phyloP scores from a whole-genome alignment of 2,888 invertebrate species.

The Cephus pygmeus region DNA sequence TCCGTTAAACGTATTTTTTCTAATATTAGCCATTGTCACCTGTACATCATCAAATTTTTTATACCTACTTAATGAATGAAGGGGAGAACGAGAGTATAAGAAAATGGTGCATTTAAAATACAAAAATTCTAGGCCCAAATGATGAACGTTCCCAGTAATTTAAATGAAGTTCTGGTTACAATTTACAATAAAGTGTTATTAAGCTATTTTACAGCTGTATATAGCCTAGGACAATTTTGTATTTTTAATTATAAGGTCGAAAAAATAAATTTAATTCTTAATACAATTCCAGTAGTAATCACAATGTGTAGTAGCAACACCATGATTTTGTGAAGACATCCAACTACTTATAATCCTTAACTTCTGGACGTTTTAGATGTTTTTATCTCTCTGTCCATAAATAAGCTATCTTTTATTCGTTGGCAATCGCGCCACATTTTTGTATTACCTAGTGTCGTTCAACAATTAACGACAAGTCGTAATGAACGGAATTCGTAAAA shows the following conservation, averaged over 20 bases:
- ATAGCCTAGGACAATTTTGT: slow-evolving; percentile 24
- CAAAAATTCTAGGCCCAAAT: not conserved
- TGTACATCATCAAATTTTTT: not conserved
- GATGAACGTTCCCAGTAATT: not conserved
- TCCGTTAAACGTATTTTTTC: not conserved
- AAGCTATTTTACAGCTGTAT: slow-evolving; percentile 17
- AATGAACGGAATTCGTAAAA: not conserved
- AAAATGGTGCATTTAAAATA: not conserved
- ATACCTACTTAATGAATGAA: not conserved
- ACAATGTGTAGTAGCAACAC: not conserved
- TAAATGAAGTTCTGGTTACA: not conserved
- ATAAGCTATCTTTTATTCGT: not conserved
- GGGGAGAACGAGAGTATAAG: not conserved
- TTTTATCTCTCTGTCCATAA: not conserved
- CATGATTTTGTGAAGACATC: not conserved
- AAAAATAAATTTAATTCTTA: slow-evolving; percentile 18
- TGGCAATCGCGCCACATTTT: not conserved
- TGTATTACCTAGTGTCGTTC: not conserved
- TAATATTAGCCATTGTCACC: not conserved
- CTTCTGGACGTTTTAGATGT: not conserved
- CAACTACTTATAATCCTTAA: not conserved
- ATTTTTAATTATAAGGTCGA: slow-evolving; percentile 14
- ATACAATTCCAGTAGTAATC: not conserved
- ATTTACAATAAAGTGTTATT: not conserved
- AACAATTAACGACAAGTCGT: not conserved